These are phyloP conservation scores for Catonia carolina DNA, from an alignment of 2,888 invertebrate species.

Conservation along the genomic window DNA sequence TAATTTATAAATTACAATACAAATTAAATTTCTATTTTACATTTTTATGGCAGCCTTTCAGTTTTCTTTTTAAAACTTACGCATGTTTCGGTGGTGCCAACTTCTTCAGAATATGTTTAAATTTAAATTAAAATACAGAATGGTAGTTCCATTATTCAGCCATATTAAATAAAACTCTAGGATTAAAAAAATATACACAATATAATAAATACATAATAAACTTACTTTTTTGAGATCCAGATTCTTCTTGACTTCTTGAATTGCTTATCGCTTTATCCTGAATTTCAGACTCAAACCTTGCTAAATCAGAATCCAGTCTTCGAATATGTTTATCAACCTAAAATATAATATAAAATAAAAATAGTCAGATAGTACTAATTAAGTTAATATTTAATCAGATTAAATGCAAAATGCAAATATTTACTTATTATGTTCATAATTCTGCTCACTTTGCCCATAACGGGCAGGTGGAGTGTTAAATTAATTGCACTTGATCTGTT, in stretches of 20 bases:
- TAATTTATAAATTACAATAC: no score
- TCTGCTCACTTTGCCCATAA: no score
- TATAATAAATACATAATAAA: neutral
- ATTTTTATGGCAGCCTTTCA: no score
- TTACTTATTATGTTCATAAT: neutral
- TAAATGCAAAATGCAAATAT: neutral
- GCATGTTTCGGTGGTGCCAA: no score
- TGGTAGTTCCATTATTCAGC: no score
- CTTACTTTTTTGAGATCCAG: constrained; percentile 54
- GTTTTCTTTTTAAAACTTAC: no score
- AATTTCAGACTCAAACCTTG: constrained; percentile 92
- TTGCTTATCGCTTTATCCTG: constrained; percentile 86
- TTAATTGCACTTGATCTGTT: no score
- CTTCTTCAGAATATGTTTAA: no score
- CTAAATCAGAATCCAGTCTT: constrained; percentile 90
- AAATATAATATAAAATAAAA: constrained; percentile 18
- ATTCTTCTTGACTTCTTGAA: constrained; percentile 58
- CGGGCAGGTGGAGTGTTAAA: no score
- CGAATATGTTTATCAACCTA: constrained; percentile 94
- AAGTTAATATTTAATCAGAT: neutral
- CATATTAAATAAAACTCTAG: no score
- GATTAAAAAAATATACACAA: neutral
- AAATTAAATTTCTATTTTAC: no score
- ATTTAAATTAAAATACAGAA: no score
- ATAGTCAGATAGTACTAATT: neutral